Evolutionary conservation across 2,113 vertebrate genomes (phyloP).

Genomic region (Regulus satrapa): DNA sequence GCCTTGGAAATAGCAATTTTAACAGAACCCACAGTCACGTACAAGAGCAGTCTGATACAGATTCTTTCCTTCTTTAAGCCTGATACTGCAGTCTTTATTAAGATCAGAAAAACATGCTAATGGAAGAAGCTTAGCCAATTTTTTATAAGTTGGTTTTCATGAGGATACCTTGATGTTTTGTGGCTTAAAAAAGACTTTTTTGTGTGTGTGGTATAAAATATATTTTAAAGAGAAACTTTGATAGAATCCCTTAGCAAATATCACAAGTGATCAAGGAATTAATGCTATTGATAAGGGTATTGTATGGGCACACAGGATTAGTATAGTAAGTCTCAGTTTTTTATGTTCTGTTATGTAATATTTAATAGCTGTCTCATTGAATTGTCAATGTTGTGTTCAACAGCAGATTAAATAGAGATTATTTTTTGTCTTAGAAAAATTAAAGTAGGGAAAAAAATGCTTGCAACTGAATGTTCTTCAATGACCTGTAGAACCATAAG

Average conservation of each 20-base stretch:
- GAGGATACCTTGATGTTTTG: neutral
- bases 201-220: neutral
- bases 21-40: neutral
- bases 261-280: neutral
- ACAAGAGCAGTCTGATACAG: neutral
- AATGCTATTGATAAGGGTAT: neutral
- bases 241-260: neutral
- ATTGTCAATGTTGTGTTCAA: neutral
- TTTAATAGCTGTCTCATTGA: neutral
- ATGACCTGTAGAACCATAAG: neutral
- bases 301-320: neutral
- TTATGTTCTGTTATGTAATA: neutral
- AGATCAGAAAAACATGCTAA: neutral
- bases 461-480: neutral
- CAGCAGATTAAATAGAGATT: neutral
- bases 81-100: neutral
- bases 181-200: neutral
- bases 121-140: neutral
- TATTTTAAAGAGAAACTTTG: neutral
- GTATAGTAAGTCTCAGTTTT: neutral
- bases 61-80: neutral
- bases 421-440: neutral
- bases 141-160: neutral
- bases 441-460: neutral
- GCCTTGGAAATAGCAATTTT: constrained; percentile 1